A percentile compares a stretch with the other conserved stretches of the same genome.
Conservation (phyloP, 2,888 invertebrate genomes). For the Laothoe populi region DNA sequence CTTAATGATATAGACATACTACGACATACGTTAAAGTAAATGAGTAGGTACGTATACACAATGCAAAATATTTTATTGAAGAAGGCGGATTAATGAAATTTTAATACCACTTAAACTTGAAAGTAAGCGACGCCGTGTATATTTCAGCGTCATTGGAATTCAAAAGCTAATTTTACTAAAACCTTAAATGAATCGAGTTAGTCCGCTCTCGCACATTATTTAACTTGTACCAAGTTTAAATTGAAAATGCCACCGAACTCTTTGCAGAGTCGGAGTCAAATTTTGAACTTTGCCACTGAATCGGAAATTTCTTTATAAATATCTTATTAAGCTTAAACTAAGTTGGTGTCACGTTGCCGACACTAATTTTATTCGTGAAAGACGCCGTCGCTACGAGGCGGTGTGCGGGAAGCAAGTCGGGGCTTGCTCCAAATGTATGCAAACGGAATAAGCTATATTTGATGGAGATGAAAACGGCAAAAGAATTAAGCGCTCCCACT, state of each 20-base stretch:
- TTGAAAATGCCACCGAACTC: constrained; percentile 83
- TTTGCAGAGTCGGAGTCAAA: constrained; percentile 80
- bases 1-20: not conserved
- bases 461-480: constrained; percentile 82
- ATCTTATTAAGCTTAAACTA: constrained; percentile 84
- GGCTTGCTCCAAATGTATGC: constrained; percentile 79
- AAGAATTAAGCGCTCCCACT: constrained; percentile 71
- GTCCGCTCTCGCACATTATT: constrained; percentile 82
- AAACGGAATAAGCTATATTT: constrained; percentile 81
- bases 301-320: constrained; percentile 85
- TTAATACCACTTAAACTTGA: constrained; percentile 49
- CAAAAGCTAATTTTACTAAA: constrained; percentile 84
- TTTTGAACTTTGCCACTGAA: constrained; percentile 84
- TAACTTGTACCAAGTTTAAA: constrained; percentile 84
- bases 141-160: constrained; percentile 77
- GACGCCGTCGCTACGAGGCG: constrained; percentile 68
- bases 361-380: constrained; percentile 83
- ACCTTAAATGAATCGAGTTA: constrained; percentile 83
- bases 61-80: constrained; percentile 37
- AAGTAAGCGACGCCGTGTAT: constrained; percentile 54
- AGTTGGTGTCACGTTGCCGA: constrained; percentile 84
- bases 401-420: constrained; percentile 44
- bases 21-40: not conserved
- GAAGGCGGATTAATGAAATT: constrained; percentile 57
- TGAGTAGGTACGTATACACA: not conserved